These are phyloP conservation scores for Geopemphigus sp. DNA, from an alignment of 1,140 invertebrate genomes.

Conservation along the genomic window DNA sequence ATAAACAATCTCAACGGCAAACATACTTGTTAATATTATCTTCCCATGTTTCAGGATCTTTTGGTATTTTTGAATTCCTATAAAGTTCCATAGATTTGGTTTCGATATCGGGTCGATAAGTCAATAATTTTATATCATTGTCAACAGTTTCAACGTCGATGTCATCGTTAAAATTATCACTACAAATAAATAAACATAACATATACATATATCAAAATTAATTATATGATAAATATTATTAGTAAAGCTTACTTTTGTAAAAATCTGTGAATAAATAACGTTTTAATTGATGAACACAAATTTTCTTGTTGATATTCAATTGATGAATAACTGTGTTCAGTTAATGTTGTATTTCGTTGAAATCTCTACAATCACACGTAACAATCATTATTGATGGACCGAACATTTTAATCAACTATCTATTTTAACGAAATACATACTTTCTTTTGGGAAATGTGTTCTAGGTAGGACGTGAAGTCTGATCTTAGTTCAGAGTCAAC, in stretches of 20 bases:
- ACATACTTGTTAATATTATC: conserved; percentile 45
- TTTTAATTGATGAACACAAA: conserved; percentile 43
- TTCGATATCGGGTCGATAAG: conserved; percentile 29
- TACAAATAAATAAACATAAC: not conserved
- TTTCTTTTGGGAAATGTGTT: conserved; percentile 44
- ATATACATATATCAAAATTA: not conserved
- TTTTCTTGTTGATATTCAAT: conserved; percentile 31
- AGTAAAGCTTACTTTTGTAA: conserved; percentile 9
- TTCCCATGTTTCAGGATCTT: conserved; percentile 35
- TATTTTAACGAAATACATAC: not conserved
- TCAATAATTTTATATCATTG: conserved; percentile 35
- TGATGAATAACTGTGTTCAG: conserved; percentile 34
- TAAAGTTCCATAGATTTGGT: conserved; percentile 27
- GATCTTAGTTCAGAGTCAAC: conserved; percentile 30
- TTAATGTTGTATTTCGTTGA: not conserved
- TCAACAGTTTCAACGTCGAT: conserved; percentile 28
- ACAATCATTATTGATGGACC: not conserved
- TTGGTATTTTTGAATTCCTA: conserved; percentile 22
- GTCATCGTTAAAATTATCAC: conserved; percentile 20
- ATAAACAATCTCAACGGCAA: not conserved
- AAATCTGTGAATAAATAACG: conserved; percentile 39
- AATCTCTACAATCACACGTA: not conserved
- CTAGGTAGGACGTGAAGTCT: conserved; percentile 30
- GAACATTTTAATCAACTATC: not conserved
- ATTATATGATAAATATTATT: not conserved